Evolutionary conservation across 2,113 vertebrate species (phyloP), one percentile per base, ranked within the genome.

Genomic region (Limanda limanda): DNA sequence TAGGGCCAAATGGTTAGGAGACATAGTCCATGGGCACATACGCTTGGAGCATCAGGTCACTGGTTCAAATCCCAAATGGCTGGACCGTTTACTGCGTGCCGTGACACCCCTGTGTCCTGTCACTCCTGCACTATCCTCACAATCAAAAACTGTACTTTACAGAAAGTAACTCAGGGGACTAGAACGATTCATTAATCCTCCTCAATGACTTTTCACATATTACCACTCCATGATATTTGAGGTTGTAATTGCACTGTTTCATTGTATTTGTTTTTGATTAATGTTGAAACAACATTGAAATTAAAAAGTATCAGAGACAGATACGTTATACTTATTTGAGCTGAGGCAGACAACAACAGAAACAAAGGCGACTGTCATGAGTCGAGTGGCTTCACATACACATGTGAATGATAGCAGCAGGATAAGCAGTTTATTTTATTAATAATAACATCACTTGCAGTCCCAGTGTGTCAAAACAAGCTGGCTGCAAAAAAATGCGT

Each of bases 271-370:
- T 65, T 74, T 42, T 62, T 67, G 14, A 74, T 78, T 65, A 40
- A 47, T 57, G 27, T 61, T 7, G 18, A 23, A 31, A 57, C n/a
- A 66, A 51, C 40, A 52, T 67, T 64, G 31, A 54, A 73, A 71
- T 76, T 5, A 73, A 74, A 66, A 73, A 35, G 12, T 14, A 14
- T 42, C 1, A 42, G 5, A 64, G 75, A 58, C 56, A 69, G 65
- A 84, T 79, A 48, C 47, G 73, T 76, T 66, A 13, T 12, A 23
- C 18, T 18, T 63, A 54, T 76, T 80, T 79, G 66, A 51, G 45
- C 37, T 18, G 27, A 73, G 21, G 47, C 24, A 48, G 47, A 71
- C 63, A 68, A 71, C 63, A 57, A 17, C 51, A 64, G 58, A 82
- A 73, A 76, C 40, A 15, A 6, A 40, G 45, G 56, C 62, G 63